These are phyloP conservation scores for Leucopsar rothschildi DNA, from an alignment of 2,113 vertebrate genomes.

Conservation along the genomic window DNA sequence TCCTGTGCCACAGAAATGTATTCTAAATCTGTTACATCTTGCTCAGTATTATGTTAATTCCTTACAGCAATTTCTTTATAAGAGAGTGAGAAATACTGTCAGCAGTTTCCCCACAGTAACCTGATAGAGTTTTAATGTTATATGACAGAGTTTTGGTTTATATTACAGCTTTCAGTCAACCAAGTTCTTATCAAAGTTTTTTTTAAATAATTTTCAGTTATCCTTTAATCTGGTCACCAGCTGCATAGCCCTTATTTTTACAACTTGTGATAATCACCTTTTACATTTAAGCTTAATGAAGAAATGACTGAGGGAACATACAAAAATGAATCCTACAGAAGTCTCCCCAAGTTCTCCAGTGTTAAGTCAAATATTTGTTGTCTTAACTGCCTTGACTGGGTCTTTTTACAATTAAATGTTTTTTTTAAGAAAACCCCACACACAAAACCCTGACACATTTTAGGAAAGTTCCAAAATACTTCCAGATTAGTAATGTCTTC, in stretches of 20 bases:
- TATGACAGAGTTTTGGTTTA: neutral
- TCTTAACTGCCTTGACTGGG: neutral
- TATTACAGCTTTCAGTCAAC: neutral
- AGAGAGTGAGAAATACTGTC: neutral
- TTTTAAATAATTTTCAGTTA: neutral
- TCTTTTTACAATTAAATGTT: neutral
- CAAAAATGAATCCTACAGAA: neutral
- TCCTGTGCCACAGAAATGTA: neutral
- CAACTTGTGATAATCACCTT: neutral
- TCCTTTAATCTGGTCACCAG: neutral
- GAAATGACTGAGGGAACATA: neutral
- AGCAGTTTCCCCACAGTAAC: neutral
- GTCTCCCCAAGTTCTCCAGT: neutral
- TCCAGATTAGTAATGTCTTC: neutral
- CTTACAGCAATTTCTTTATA: neutral
- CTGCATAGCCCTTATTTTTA: neutral
- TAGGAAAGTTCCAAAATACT: neutral
- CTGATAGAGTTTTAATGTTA: neutral
- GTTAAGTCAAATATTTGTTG: neutral
- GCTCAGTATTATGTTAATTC: neutral
- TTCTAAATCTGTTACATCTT: neutral
- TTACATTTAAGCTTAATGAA: neutral
- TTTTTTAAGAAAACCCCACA: neutral
- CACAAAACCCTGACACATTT: neutral
- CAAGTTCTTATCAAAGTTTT: neutral